Percentiles rank a stretch among this genome's conserved stretches.
Conservation (phyloP, 1,140 invertebrate genomes). For the Polyergus mexicanus region DNA sequence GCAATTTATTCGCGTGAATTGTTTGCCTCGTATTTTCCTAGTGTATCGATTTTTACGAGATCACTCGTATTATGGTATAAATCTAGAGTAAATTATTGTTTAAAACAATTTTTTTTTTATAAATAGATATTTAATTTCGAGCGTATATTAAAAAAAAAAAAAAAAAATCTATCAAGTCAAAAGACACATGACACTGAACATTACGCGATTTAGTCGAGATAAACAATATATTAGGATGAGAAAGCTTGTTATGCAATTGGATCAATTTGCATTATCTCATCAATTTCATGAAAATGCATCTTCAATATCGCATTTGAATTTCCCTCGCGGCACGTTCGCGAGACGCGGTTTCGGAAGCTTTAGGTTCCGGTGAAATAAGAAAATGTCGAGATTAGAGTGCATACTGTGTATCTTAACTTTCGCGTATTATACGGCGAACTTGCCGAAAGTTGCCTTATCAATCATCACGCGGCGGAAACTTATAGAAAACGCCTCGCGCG, state of each 20-base stretch:
- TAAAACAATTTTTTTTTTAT: background rate
- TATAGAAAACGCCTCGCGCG: slow-evolving; percentile 65
- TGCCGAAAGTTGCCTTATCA: slow-evolving; percentile 63
- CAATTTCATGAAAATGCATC: background rate
- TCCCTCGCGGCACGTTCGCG: background rate
- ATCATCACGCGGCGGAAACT: slow-evolving; percentile 61
- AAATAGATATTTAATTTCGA: slow-evolving; percentile 1
- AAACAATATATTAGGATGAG: background rate
- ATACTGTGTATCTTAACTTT: slow-evolving; percentile 52
- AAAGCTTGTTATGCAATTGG: background rate
- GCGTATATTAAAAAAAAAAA: too few species aligned
- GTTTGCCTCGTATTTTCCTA: background rate
- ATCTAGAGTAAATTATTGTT: background rate
- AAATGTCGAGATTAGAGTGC: slow-evolving; percentile 29
- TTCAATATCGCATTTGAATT: background rate
- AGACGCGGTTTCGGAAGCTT: background rate
- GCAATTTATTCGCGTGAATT: slow-evolving; percentile 17
- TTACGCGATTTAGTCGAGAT: background rate
- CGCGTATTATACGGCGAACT: slow-evolving; percentile 54
- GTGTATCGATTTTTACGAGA: background rate
- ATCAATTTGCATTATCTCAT: background rate
- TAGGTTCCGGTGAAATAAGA: slow-evolving; percentile 21
- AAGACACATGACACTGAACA: background rate
- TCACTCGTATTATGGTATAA: background rate
- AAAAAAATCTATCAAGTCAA: background rate